Evolutionary conservation across 2,888 invertebrate genomes (phyloP).

Genomic region (Andrena marginata): DNA sequence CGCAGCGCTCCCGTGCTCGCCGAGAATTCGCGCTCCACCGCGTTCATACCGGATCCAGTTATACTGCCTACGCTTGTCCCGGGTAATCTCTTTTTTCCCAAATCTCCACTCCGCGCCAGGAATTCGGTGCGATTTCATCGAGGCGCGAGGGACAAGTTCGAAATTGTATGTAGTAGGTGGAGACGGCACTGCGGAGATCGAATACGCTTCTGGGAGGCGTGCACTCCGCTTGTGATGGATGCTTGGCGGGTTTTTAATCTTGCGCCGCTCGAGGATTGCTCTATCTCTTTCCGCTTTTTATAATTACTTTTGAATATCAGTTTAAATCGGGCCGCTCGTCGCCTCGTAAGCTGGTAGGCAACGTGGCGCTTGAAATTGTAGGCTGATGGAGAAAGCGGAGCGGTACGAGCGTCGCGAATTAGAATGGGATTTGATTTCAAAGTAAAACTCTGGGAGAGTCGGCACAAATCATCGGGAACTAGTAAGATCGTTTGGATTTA

Average conservation of each 20-base stretch:
- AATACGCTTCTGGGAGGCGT: conserved; percentile 21
- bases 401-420: no score
- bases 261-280: neutral
- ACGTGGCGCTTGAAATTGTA: neutral
- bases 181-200: conserved; percentile 3
- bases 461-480: no score
- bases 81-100: conserved; percentile 40
- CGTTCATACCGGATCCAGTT: conserved; percentile 78
- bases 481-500: no score
- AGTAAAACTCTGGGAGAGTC: no score
- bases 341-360: neutral
- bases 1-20: conserved; percentile 76
- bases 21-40: conserved; percentile 65
- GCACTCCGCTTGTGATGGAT: conserved; percentile 17
- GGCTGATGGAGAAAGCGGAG: no score
- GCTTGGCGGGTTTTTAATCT: conserved; percentile 38
- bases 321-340: no score
- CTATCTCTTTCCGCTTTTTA: neutral
- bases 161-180: conserved; percentile 30
- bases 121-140: conserved; percentile 19
- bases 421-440: no score
- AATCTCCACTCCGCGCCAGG: conserved; percentile 38
- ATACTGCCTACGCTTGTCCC: conserved; percentile 76
- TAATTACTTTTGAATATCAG: conserved; percentile 9
- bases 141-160: conserved; percentile 21